Conservation (phyloP, 2,888 invertebrate genomes). For the Nematopogon swammerdamellus region DNA sequence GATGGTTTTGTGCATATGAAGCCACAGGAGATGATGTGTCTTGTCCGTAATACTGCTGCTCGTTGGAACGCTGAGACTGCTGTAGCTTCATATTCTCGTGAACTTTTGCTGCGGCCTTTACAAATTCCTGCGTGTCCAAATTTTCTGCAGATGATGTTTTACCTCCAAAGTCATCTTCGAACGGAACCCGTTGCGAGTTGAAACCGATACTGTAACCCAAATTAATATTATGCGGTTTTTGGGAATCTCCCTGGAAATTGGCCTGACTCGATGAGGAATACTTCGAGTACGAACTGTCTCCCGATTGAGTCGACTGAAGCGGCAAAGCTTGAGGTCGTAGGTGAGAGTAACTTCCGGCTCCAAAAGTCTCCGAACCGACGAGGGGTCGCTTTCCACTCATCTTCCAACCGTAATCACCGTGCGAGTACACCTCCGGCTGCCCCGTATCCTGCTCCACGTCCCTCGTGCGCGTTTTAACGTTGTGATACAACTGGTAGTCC, state of each 20-base stretch:
- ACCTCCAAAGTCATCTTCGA: conserved; percentile 15
- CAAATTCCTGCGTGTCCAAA: conserved; percentile 38
- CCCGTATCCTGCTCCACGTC: conserved; percentile 31
- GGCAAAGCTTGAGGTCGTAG: conserved; percentile 24
- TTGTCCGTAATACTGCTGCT: conserved; percentile 6
- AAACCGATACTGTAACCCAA: conserved; percentile 16
- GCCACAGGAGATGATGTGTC: conserved; percentile 4
- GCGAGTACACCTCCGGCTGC: conserved; percentile 33
- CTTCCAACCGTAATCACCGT: conserved; percentile 51
- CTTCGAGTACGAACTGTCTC: background rate
- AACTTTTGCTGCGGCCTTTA: conserved; percentile 40
- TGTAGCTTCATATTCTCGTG: conserved; percentile 36
- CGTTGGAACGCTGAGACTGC: conserved; percentile 18
- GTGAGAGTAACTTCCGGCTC: conserved; percentile 20
- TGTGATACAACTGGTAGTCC: conserved; percentile 28
- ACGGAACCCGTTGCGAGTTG: conserved; percentile 1
- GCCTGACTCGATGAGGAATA: conserved; percentile 24
- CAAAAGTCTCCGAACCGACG: conserved; percentile 22
- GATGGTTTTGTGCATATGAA: background rate
- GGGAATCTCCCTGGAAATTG: conserved; percentile 39
- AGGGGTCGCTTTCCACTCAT: conserved; percentile 32
- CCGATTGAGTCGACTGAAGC: conserved; percentile 17
- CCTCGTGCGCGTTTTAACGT: conserved; percentile 24
- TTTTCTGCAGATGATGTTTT: conserved; percentile 29
- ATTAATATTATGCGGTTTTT: conserved; percentile 22